A percentile compares a stretch with the other conserved stretches of the same genome.
Conservation (phyloP, 1,140 invertebrate genomes). For the Temnothorax longispinosus region DNA sequence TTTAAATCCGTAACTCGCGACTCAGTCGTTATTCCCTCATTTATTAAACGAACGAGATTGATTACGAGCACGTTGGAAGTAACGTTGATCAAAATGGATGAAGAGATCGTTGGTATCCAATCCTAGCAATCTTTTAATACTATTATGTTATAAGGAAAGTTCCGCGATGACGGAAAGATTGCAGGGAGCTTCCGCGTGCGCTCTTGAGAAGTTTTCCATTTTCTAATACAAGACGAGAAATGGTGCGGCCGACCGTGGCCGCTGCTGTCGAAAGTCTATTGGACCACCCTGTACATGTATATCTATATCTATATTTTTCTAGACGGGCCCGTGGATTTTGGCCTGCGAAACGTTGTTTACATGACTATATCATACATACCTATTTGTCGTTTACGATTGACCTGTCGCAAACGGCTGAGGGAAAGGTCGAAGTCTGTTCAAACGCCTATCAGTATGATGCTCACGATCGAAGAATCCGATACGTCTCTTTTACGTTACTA, state of each 20-base stretch:
- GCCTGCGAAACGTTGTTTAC: conserved; percentile 21
- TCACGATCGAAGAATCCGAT: conserved; percentile 13
- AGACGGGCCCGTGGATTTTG: conserved; percentile 51
- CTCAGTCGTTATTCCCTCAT: background rate
- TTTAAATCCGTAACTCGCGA: background rate
- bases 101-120: background rate
- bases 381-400: conserved; percentile 68
- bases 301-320: conserved; percentile 73
- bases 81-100: background rate
- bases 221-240: conserved; percentile 9
- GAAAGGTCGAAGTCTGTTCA: conserved; percentile 34
- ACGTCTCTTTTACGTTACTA: conserved; percentile 2
- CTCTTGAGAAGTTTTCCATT: conserved; percentile 2
- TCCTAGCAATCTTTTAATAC: background rate
- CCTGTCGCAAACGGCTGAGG: conserved; percentile 49
- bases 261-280: conserved; percentile 48
- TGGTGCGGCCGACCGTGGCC: conserved; percentile 7
- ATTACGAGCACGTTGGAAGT: background rate
- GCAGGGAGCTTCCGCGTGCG: background rate
- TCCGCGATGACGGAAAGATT: background rate
- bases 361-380: conserved; percentile 52
- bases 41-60: background rate
- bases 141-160: background rate
- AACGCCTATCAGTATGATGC: conserved; percentile 41
- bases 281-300: conserved; percentile 60